Conservation (phyloP, 2,888 invertebrate genomes). For the Alentia gelatinosa region DNA sequence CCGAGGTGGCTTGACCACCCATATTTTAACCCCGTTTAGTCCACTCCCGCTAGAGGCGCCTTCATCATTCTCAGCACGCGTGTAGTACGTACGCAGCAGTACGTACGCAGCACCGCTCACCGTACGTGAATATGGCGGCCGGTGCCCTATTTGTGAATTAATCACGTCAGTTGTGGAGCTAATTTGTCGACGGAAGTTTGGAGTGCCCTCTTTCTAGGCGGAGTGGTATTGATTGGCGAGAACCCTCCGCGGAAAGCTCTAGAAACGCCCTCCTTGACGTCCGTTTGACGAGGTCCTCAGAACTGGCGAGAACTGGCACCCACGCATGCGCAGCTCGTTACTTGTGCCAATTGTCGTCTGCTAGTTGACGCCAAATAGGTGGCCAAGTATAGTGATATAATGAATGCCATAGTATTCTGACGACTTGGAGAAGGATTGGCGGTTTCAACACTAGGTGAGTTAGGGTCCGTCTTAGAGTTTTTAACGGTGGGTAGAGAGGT, state of each 20-base stretch:
- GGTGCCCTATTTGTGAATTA: constrained; percentile 3
- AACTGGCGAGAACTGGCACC: neutral
- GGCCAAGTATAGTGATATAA: too few species aligned
- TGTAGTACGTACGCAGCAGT: too few species aligned
- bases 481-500: too few species aligned
- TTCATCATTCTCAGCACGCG: too few species aligned
- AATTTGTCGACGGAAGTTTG: neutral
- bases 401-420: too few species aligned
- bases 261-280: neutral
- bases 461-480: too few species aligned
- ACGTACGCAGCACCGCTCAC: too few species aligned
- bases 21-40: neutral
- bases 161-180: neutral
- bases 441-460: too few species aligned
- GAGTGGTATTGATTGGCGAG: neutral
- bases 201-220: neutral
- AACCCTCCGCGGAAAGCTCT: neutral
- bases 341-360: neutral
- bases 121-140: too few species aligned
- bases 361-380: too few species aligned
- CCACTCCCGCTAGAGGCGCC: neutral
- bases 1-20: neutral
- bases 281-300: neutral
- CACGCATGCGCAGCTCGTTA: neutral
- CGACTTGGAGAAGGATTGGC: too few species aligned